Evolutionary conservation across 2,888 invertebrate species (phyloP).

Genomic region (Nephrocerus scutellatus): DNA sequence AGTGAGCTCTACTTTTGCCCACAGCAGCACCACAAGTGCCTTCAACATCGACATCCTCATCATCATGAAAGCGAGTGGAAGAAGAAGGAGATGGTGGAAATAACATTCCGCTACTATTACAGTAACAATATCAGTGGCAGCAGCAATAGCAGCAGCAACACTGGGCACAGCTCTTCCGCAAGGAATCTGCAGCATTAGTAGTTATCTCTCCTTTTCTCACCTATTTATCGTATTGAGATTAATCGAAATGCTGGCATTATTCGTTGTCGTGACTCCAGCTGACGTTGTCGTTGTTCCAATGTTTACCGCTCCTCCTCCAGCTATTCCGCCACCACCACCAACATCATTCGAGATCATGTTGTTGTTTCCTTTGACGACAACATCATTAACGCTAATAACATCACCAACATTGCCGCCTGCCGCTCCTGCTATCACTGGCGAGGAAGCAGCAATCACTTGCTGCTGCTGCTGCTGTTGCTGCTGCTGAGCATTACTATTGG

Average conservation of each 20-base stretch:
- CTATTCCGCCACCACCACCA: not conserved
- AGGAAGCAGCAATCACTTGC: constrained; percentile 14
- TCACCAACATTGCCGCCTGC: too few relatives aligned
- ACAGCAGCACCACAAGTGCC: too few relatives aligned
- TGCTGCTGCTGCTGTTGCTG: constrained; percentile 20
- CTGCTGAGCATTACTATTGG: constrained; percentile 20
- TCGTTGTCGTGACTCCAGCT: constrained; percentile 27
- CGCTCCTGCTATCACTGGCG: constrained; percentile 11
- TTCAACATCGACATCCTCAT: too few relatives aligned
- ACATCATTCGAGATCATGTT: too few relatives aligned
- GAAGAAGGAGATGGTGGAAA: too few relatives aligned
- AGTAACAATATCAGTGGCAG: too few relatives aligned
- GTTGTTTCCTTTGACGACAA: too few relatives aligned
- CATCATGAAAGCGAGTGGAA: too few relatives aligned
- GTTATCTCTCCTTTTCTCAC: constrained; percentile 48
- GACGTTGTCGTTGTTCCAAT: constrained; percentile 1
- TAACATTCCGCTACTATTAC: too few relatives aligned
- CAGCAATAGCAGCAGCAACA: too few relatives aligned
- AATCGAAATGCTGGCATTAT: constrained; percentile 19
- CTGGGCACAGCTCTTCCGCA: constrained; percentile 22
- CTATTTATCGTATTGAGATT: constrained; percentile 44
- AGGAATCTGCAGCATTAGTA: constrained; percentile 29
- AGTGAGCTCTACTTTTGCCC: too few relatives aligned
- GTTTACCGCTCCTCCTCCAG: not conserved
- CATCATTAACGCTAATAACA: too few relatives aligned